Conservation (phyloP, 2,888 invertebrate species). For the Hermaeophaga mercurialis region DNA sequence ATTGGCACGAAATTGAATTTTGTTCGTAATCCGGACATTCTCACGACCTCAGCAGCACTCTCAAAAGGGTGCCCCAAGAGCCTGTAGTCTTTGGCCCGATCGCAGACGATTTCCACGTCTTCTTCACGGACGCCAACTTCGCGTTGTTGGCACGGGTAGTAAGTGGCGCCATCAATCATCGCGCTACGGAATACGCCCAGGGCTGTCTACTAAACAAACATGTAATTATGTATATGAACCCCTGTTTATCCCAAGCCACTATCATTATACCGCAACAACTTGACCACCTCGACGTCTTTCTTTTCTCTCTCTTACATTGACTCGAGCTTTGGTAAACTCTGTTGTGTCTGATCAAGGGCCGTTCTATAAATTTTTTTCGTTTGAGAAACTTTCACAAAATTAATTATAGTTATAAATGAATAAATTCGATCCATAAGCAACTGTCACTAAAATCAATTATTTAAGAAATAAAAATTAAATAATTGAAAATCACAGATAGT, state of each 20-base stretch:
- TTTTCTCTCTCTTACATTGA: constrained; percentile 21
- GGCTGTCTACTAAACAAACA: constrained; percentile 60
- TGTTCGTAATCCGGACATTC: constrained; percentile 9
- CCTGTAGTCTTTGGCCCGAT: neutral
- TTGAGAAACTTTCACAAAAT: no score
- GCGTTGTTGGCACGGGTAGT: constrained; percentile 44
- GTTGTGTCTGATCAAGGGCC: neutral
- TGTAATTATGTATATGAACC: constrained; percentile 60
- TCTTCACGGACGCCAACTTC: constrained; percentile 1
- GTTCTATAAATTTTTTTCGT: no score
- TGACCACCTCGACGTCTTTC: constrained; percentile 43
- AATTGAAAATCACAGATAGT: no score
- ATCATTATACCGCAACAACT: constrained; percentile 52
- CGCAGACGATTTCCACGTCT: neutral
- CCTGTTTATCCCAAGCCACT: constrained; percentile 57
- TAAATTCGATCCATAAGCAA: no score
- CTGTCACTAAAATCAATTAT: no score
- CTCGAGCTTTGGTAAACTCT: neutral
- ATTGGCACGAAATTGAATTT: constrained; percentile 9
- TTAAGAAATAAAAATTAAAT: no score
- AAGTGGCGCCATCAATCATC: constrained; percentile 58
- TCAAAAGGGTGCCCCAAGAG: neutral
- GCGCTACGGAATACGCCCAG: constrained; percentile 56
- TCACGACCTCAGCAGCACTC: constrained; percentile 8
- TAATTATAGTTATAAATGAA: no score